Evolutionary conservation across 2,888 invertebrate species (phyloP).

Genomic region (Fragum fragum): DNA sequence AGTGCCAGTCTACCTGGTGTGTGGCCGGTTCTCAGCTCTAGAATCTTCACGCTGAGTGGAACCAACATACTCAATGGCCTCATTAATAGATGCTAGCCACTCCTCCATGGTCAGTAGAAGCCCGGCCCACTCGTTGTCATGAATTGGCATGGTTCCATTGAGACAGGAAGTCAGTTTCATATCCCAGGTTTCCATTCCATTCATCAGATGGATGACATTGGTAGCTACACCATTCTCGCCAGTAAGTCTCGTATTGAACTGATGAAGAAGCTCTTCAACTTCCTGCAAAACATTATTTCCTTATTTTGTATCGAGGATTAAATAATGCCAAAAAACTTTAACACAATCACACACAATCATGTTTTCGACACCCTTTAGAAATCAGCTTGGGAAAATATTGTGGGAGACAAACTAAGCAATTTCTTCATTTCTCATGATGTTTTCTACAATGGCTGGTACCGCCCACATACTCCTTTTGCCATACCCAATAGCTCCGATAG

Average conservation of each 20-base stretch:
- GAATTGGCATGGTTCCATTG: slow-evolving; percentile 76
- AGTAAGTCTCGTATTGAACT: slow-evolving; percentile 84
- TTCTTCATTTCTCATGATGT: no score
- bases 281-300: no score
- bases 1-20: slow-evolving; percentile 75
- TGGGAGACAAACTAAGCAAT: no score
- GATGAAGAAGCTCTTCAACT: slow-evolving; percentile 81
- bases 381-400: no score
- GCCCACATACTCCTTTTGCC: no score
- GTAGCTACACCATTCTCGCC: slow-evolving; percentile 86
- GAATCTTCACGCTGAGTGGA: slow-evolving; percentile 82
- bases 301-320: no score
- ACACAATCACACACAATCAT: no score
- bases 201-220: slow-evolving; percentile 82
- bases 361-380: no score
- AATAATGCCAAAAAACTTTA: no score
- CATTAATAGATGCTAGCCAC: slow-evolving; percentile 81
- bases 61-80: slow-evolving; percentile 80
- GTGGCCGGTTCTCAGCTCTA: slow-evolving; percentile 74
- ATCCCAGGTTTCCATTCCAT: slow-evolving; percentile 84
- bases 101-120: slow-evolving; percentile 84
- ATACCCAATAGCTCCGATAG: no score
- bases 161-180: slow-evolving; percentile 77
- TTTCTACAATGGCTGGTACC: no score
- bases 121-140: slow-evolving; percentile 84